These are phyloP conservation scores for Eciton burchellii DNA, from an alignment of 1,140 invertebrate genomes.

Conservation along the genomic window DNA sequence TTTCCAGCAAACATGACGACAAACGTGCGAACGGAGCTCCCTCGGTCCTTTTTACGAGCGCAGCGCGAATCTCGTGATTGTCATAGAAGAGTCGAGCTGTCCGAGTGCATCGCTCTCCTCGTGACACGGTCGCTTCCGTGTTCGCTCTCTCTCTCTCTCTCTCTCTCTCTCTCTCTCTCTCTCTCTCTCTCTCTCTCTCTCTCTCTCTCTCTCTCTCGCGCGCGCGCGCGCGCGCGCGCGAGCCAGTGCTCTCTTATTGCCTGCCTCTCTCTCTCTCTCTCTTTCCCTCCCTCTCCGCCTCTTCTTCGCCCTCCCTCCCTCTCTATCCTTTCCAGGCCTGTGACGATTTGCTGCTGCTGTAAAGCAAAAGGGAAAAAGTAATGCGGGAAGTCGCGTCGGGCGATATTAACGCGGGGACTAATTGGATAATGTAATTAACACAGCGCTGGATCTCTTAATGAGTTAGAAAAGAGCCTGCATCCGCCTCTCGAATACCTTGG, in stretches of 20 bases:
- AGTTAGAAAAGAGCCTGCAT: conserved; percentile 44
- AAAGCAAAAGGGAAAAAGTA: conserved; percentile 27
- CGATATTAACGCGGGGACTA: conserved; percentile 46
- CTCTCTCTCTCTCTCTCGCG: not conserved
- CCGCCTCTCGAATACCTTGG: conserved; percentile 31
- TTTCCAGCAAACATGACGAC: conserved; percentile 12
- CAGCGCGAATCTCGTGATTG: conserved; percentile 30
- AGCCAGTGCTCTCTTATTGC: not conserved
- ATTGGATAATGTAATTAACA: conserved; percentile 74
- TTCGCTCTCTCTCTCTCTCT: not conserved
- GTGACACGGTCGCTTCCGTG: not conserved
- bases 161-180: not conserved
- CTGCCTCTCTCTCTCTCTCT: not conserved
- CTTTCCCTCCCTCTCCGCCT: not conserved
- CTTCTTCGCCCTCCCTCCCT: conserved; percentile 15
- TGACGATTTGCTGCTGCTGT: not conserved
- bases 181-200: not conserved
- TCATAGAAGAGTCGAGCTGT: not conserved
- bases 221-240: too few relatives aligned
- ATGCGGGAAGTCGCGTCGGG: conserved; percentile 16
- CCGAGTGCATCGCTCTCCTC: not conserved
- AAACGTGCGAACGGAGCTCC: conserved; percentile 7
- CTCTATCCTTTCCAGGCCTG: not conserved
- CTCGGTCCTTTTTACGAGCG: conserved; percentile 23
- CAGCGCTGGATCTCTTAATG: conserved; percentile 63